These are phyloP conservation scores for Dasypus novemcinctus DNA, from an alignment of 2,113 vertebrate genomes.

Conservation along the genomic window DNA sequence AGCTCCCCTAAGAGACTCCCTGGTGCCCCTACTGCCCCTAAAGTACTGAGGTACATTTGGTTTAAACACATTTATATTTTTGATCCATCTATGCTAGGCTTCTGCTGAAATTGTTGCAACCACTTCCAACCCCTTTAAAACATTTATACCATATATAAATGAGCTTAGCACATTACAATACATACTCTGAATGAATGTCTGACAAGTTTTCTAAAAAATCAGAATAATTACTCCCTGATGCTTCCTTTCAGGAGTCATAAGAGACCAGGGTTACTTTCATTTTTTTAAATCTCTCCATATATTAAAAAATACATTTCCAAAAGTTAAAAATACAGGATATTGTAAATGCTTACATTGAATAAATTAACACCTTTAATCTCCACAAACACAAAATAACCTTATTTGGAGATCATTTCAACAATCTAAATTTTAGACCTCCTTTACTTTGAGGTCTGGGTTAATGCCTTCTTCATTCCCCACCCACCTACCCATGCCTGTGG, in stretches of 20 bases:
- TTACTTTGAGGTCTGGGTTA: background rate
- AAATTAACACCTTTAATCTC: background rate
- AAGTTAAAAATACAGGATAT: background rate
- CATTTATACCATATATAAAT: background rate
- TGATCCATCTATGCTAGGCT: background rate
- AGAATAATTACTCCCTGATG: background rate
- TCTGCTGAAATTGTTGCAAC: background rate
- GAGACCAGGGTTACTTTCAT: background rate
- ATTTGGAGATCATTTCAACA: background rate
- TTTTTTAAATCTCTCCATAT: slow-evolving; percentile 27
- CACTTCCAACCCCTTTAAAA: background rate
- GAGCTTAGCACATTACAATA: background rate
- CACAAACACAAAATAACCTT: slow-evolving; percentile 1
- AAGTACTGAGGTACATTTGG: background rate
- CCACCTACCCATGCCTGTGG: background rate
- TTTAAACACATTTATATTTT: background rate
- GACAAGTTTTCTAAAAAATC: background rate
- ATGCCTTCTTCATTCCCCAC: background rate
- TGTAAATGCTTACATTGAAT: slow-evolving; percentile 14
- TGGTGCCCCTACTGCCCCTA: background rate
- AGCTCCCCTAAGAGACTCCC: background rate
- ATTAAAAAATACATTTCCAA: background rate
- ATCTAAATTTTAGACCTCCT: background rate
- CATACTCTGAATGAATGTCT: background rate
- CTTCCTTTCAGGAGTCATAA: background rate